Evolutionary conservation across 2,888 invertebrate species (phyloP).

Genomic region (Stenoptilia bipunctidactyla): DNA sequence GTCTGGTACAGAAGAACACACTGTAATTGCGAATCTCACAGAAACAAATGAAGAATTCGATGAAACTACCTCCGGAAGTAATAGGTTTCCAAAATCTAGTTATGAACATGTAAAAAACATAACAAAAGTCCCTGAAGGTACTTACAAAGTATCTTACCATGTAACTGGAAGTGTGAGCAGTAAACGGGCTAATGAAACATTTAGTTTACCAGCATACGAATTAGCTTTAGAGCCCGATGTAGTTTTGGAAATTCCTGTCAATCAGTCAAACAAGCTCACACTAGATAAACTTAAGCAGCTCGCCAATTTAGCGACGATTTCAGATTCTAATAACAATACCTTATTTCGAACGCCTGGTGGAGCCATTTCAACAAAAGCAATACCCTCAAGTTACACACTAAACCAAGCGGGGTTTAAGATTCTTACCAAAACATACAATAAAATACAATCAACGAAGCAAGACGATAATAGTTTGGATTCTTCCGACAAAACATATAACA

Average conservation of each 20-base stretch:
- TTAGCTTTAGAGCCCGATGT: constrained; percentile 55
- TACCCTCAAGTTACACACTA: constrained; percentile 70
- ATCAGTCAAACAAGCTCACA: constrained; percentile 46
- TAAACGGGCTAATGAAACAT: constrained; percentile 58
- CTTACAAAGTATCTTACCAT: constrained; percentile 59
- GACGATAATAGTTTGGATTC: constrained; percentile 47
- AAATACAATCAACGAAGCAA: constrained; percentile 59
- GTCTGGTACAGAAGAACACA: constrained; percentile 25
- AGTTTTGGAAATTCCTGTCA: constrained; percentile 53
- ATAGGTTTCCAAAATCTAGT: constrained; percentile 49
- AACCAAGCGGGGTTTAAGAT: constrained; percentile 77
- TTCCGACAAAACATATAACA: background rate
- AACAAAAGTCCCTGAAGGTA: constrained; percentile 46
- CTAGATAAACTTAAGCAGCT: constrained; percentile 65
- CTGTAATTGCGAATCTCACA: constrained; percentile 24
- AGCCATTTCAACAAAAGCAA: constrained; percentile 72
- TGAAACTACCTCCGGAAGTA: constrained; percentile 23
- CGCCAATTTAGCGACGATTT: constrained; percentile 69
- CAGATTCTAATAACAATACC: constrained; percentile 61
- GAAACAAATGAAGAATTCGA: constrained; percentile 26
- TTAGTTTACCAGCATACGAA: constrained; percentile 53
- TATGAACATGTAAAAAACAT: constrained; percentile 25
- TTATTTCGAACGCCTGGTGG: constrained; percentile 59
- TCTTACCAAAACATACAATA: constrained; percentile 75
- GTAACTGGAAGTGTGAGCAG: constrained; percentile 63